phyloP scores from a whole-genome alignment of 2,888 invertebrate genomes.

The Strigamia maritima region DNA sequence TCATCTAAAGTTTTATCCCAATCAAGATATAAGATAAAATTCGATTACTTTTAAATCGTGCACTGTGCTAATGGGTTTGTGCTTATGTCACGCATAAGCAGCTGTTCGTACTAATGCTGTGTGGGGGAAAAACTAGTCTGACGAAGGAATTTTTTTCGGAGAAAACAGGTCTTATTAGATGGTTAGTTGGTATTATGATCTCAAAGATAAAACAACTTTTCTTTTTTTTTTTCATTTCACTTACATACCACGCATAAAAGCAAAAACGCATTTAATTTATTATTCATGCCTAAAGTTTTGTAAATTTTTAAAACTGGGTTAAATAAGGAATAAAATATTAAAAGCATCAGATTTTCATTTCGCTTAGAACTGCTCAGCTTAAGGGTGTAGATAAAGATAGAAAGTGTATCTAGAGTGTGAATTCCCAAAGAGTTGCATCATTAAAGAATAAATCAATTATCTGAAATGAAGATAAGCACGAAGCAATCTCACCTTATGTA shows the following conservation, averaged over 20 bases:
- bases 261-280: constrained; percentile 10
- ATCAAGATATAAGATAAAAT: background rate
- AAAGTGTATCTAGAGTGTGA: background rate
- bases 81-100: constrained; percentile 33
- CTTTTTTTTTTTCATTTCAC: background rate
- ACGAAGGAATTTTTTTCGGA: background rate
- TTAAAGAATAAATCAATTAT: constrained; percentile 32
- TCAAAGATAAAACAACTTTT: background rate
- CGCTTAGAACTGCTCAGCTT: background rate
- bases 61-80: constrained; percentile 35
- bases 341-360: background rate
- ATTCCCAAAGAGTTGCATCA: constrained; percentile 9
- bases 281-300: background rate
- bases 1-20: background rate
- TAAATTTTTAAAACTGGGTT: background rate
- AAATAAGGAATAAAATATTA: background rate
- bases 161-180: constrained; percentile 6
- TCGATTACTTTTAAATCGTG: constrained; percentile 26
- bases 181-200: constrained; percentile 18
- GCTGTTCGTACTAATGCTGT: background rate
- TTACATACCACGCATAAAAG: background rate
- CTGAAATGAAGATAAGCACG: constrained; percentile 28
- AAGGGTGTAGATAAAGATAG: background rate
- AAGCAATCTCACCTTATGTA: constrained; percentile 31
- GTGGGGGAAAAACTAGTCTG: constrained; percentile 18